A percentile compares a stretch with the other conserved stretches of the same genome.
phyloP scores from a whole-genome alignment of 2,113 vertebrate genomes.

The Holacanthus passer region DNA sequence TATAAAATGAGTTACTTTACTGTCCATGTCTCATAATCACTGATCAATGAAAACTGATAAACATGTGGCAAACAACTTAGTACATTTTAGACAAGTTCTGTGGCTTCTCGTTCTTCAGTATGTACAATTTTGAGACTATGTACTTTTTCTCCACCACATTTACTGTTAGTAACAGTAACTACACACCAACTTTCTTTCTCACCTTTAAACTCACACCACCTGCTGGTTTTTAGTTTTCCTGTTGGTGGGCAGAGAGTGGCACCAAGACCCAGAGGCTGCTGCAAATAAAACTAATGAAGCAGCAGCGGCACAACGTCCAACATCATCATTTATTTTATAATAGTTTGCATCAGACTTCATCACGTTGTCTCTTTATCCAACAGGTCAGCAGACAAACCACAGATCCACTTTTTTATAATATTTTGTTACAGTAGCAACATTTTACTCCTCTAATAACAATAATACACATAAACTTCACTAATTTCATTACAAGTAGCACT shows the following conservation, averaged over 20 bases:
- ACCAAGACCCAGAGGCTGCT: not conserved
- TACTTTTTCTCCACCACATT: no score
- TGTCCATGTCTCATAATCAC: no score
- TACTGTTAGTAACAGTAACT: no score
- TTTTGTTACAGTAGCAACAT: not conserved
- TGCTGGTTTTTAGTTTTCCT: not conserved
- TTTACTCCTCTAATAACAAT: not conserved
- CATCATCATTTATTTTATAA: slow-evolving; percentile 18
- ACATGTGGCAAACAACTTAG: no score
- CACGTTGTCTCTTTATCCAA: not conserved
- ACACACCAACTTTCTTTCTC: no score
- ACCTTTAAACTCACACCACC: not conserved
- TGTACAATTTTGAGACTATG: no score
- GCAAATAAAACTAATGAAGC: slow-evolving; percentile 1
- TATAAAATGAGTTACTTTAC: no score
- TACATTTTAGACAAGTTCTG: no score
- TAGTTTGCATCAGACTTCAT: not conserved
- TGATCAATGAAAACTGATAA: no score
- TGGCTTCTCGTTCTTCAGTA: no score
- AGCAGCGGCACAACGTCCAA: not conserved
- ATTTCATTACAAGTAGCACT: not conserved
- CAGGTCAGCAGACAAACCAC: not conserved
- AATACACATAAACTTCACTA: not conserved
- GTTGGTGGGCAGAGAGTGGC: not conserved
- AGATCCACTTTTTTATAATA: not conserved